Percentiles rank a stretch among this genome's conserved stretches.
These are phyloP conservation scores for Dunckerocampus dactyliophorus DNA, from an alignment of 2,113 vertebrate species.

Conservation along the genomic window DNA sequence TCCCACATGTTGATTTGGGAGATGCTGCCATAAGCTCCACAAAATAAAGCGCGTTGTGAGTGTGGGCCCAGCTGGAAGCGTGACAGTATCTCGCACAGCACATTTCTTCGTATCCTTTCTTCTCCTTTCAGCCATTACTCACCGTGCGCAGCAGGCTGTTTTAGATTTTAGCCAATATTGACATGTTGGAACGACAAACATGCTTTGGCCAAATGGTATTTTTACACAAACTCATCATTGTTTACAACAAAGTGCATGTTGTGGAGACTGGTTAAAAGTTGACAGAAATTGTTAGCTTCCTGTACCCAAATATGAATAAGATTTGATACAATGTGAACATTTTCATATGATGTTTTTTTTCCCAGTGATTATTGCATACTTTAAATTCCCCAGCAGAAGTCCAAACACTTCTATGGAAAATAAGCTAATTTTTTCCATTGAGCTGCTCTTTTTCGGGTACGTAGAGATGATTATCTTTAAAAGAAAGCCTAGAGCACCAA, in stretches of 20 bases:
- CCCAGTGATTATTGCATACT: too few relatives aligned
- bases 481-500: too few relatives aligned
- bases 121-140: slow-evolving; percentile 7
- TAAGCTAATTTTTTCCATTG: too few relatives aligned
- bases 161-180: slow-evolving; percentile 3
- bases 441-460: too few relatives aligned
- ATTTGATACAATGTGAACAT: too few relatives aligned
- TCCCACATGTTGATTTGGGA: slow-evolving; percentile 63
- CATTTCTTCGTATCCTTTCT: slow-evolving; percentile 15
- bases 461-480: too few relatives aligned
- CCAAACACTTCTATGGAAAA: too few relatives aligned
- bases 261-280: not conserved
- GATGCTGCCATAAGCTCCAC: slow-evolving; percentile 56
- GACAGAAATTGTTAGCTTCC: not conserved
- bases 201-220: not conserved
- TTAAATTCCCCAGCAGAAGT: too few relatives aligned
- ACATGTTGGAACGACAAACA: not conserved
- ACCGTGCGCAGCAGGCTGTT: slow-evolving; percentile 8
- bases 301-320: too few relatives aligned
- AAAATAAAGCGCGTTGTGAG: slow-evolving; percentile 53
- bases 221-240: not conserved
- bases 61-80: slow-evolving; percentile 58
- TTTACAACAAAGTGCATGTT: not conserved
- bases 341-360: too few relatives aligned
- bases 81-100: slow-evolving; percentile 47